A percentile compares a stretch with the other conserved stretches of the same genome.
These are phyloP conservation scores for Pissodes strobi DNA, from an alignment of 1,140 invertebrate genomes.

Conservation along the genomic window DNA sequence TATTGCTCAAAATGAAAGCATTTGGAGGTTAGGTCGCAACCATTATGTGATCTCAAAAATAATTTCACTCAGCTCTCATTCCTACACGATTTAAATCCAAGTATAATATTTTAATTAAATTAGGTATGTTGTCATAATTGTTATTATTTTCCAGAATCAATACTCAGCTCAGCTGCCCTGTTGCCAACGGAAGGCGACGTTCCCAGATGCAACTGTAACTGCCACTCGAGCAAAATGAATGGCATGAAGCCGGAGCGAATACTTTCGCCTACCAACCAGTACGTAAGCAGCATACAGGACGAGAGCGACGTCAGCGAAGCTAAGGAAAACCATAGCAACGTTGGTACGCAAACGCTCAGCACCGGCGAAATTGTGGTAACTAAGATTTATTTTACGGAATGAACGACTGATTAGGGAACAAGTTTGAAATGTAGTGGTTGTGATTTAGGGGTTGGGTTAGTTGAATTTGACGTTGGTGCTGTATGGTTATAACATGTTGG, in stretches of 20 bases:
- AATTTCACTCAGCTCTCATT: no score
- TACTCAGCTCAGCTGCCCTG: slow-evolving; percentile 75
- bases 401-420: slow-evolving; percentile 44
- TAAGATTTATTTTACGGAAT: slow-evolving; percentile 81
- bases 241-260: slow-evolving; percentile 52
- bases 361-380: slow-evolving; percentile 94
- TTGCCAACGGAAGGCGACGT: slow-evolving; percentile 55
- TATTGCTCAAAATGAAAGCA: no score
- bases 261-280: slow-evolving; percentile 55
- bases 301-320: slow-evolving; percentile 23
- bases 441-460: background rate
- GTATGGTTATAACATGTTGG: no score
- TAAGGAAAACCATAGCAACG: slow-evolving; percentile 52
- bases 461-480: no score
- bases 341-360: slow-evolving; percentile 81
- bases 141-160: slow-evolving; percentile 64
- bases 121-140: no score
- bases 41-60: no score
- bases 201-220: slow-evolving; percentile 49
- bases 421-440: background rate
- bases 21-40: no score
- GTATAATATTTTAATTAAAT: no score
- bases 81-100: no score
- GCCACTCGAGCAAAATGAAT: slow-evolving; percentile 53
- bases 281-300: slow-evolving; percentile 31